Evolutionary conservation across 2,797 vertebrate genomes (phyloP), one percentile per base, ranked within the genome.

Genomic region (Xerus rutilus): DNA sequence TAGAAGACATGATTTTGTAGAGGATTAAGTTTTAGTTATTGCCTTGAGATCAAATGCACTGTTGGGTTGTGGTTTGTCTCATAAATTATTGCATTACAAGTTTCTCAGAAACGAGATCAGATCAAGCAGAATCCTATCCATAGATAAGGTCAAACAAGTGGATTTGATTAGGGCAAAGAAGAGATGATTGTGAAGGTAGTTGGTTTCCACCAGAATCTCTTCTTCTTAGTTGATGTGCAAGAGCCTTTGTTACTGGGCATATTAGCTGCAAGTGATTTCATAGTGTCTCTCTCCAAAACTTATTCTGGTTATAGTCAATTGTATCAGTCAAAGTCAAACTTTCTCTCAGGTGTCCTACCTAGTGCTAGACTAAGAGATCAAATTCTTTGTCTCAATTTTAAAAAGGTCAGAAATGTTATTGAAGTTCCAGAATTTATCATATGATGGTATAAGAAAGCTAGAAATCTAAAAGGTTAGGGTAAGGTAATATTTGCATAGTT

Each of bases 161-260:
- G 35, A 47, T 76, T 28, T 8, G 6, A 45, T 20, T 11, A 9
- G 17, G 39, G 2, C n/a, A 18, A 64, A 20, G 18, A 35, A 43
- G 11, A 54, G 20, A n/a, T 28, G n/a, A 32, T 15, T 73, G 18
- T 84, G 20, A 2, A 62, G 28, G 70, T 3, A 52, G 21, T 3
- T 12, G 1, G 15, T 10, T 14, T 7, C 13, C 5, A 2, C 7
- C 28, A 3, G 14, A 0, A 39, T 73, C 20, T 5, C 3, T 39
- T 64, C 21, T 35, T 57, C 32, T 85, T 1, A 10, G 12, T 49
- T 67, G 15, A 64, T 30, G 9, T 10, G 18, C 13, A 0, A 2
- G 12, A 28, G 10, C 5, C 21, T 72, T 35, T 45, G 77, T 64
- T 47, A 4, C 15, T 87, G 43, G 8, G 6, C 9, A 1, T 13